A percentile compares a stretch with the other conserved stretches of the same genome.
Conservation (phyloP, 2,888 invertebrate species). For the Acleris emargana region DNA sequence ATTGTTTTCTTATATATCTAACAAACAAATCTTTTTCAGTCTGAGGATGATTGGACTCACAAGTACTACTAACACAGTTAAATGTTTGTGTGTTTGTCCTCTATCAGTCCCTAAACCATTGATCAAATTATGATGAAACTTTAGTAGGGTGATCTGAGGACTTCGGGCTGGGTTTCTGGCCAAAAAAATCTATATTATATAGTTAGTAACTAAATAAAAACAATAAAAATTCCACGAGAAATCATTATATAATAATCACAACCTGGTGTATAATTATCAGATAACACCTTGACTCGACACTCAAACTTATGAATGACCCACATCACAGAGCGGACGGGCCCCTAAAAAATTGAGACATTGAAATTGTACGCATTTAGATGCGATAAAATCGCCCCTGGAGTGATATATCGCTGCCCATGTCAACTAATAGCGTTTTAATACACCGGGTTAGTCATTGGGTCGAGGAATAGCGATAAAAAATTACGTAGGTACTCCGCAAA, state of each 20-base stretch:
- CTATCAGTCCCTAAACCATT: no score
- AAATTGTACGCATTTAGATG: slow-evolving; percentile 74
- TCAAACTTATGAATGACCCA: slow-evolving; percentile 21
- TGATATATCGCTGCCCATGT: slow-evolving; percentile 75
- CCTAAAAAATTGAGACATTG: slow-evolving; percentile 68
- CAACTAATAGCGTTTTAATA: slow-evolving; percentile 82
- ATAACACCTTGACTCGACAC: background rate
- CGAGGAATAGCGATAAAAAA: slow-evolving; percentile 31
- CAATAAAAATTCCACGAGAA: no score
- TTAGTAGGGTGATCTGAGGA: no score
- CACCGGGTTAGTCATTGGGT: slow-evolving; percentile 68
- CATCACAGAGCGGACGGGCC: slow-evolving; percentile 12
- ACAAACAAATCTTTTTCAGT: no score
- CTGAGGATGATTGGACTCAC: no score
- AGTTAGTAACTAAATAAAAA: no score
- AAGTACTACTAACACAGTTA: no score
- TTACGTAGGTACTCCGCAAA: slow-evolving; percentile 12
- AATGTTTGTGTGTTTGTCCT: no score
- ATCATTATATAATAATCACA: background rate
- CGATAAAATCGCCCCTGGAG: slow-evolving; percentile 74
- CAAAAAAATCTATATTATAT: no score
- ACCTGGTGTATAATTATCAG: background rate
- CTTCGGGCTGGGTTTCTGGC: no score
- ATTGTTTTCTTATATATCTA: no score
- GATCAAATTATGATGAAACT: no score